These are phyloP conservation scores for Desoria tigrina DNA, from an alignment of 2,888 invertebrate species.

Conservation along the genomic window DNA sequence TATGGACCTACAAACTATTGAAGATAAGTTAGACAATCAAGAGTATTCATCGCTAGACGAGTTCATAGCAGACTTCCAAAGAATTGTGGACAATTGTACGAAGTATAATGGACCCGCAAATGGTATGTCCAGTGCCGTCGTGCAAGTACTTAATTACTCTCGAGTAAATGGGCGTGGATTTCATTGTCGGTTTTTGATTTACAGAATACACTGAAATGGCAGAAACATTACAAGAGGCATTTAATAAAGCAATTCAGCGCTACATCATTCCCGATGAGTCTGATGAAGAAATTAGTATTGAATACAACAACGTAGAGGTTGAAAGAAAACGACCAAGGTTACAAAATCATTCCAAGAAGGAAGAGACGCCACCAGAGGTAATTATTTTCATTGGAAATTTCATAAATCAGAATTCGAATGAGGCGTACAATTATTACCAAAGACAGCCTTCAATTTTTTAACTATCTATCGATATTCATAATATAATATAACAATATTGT, in stretches of 20 bases:
- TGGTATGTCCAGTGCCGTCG: constrained; percentile 63
- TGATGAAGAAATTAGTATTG: constrained; percentile 62
- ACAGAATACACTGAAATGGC: constrained; percentile 88
- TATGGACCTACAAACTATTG: constrained; percentile 86
- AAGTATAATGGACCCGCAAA: constrained; percentile 90
- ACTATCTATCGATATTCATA: too few species aligned
- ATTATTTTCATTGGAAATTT: too few species aligned
- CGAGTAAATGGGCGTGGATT: constrained; percentile 5
- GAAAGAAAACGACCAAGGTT: constrained; percentile 36
- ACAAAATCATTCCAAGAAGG: constrained; percentile 56
- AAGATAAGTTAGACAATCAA: constrained; percentile 78
- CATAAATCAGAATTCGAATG: too few species aligned
- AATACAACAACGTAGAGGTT: constrained; percentile 49
- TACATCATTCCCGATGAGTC: constrained; percentile 72
- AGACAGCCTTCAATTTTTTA: too few species aligned
- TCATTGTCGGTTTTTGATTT: constrained; percentile 43
- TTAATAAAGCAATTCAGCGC: constrained; percentile 77
- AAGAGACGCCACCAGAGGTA: constrained; percentile 56
- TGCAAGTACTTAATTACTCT: background rate
- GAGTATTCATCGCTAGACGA: constrained; percentile 76
- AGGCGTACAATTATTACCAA: too few species aligned
- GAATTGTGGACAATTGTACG: constrained; percentile 89
- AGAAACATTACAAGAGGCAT: constrained; percentile 76
- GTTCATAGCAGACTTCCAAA: constrained; percentile 83
- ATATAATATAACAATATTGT: background rate